Percentiles rank a stretch among this genome's conserved stretches.
These are phyloP conservation scores for Cyclopterus lumpus DNA, from an alignment of 2,797 vertebrate species.

Conservation along the genomic window DNA sequence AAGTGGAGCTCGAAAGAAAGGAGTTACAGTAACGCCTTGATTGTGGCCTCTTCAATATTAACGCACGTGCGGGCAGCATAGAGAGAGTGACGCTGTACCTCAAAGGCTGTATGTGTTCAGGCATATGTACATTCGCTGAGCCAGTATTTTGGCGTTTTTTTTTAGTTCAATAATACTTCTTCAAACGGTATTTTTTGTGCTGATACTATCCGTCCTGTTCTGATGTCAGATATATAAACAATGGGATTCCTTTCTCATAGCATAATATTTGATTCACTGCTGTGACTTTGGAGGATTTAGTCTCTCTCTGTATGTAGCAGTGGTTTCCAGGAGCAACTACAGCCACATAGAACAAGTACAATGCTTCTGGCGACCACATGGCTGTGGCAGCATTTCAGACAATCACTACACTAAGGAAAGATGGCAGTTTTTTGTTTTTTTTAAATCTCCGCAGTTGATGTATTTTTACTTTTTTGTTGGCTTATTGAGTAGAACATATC, in stretches of 20 bases:
- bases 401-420: conserved; percentile 37
- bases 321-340: background rate
- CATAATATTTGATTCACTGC: conserved; percentile 23
- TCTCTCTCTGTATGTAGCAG: conserved; percentile 3
- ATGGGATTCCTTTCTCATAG: conserved; percentile 25
- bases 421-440: conserved; percentile 23
- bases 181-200: conserved; percentile 24
- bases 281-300: conserved; percentile 31
- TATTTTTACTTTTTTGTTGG: conserved; percentile 43
- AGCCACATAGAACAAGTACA: conserved; percentile 19
- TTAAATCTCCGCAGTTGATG: conserved; percentile 24
- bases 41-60: conserved; percentile 61
- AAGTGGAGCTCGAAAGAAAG: conserved; percentile 72
- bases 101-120: conserved; percentile 5
- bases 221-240: conserved; percentile 30
- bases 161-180: conserved; percentile 44
- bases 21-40: conserved; percentile 77
- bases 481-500: conserved; percentile 53
- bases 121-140: conserved; percentile 1
- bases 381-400: conserved; percentile 35
- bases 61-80: conserved; percentile 30
- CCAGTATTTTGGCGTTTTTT: background rate
- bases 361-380: conserved; percentile 30
- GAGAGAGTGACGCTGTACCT: conserved; percentile 17
- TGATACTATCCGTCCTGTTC: conserved; percentile 21